A percentile compares a stretch with the other conserved stretches of the same genome.
Conservation (phyloP, 2,113 vertebrate genomes). For the Brachirus orientalis region DNA sequence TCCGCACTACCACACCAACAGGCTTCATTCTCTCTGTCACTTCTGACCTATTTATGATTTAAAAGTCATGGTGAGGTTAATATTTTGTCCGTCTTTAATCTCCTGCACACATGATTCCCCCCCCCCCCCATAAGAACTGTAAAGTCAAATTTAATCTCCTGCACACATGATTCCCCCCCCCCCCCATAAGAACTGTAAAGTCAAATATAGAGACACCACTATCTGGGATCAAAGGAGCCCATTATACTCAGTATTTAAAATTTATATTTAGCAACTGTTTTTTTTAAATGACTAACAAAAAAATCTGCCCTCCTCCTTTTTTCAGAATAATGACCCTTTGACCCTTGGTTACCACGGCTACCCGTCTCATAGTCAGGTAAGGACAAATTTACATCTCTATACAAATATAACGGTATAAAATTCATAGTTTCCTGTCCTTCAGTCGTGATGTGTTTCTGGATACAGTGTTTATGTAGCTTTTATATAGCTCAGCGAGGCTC, state of each 20-base stretch:
- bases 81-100: constrained; percentile 55
- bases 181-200: constrained; percentile 52
- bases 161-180: constrained; percentile 50
- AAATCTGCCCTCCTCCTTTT: constrained; percentile 63
- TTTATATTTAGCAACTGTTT: not conserved
- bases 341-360: constrained; percentile 82
- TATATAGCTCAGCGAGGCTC: constrained; percentile 35
- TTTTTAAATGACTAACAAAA: constrained; percentile 16
- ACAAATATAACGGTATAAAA: constrained; percentile 5
- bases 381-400: constrained; percentile 11
- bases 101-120: constrained; percentile 50
- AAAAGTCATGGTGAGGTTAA: constrained; percentile 52
- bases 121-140: no score
- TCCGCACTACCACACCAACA: constrained; percentile 40
- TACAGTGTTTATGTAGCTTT: constrained; percentile 22
- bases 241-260: constrained; percentile 13
- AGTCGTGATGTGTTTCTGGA: constrained; percentile 2
- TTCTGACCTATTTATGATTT: constrained; percentile 74
- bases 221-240: constrained; percentile 2
- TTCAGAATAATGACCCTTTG: constrained; percentile 82
- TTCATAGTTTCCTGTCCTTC: constrained; percentile 13
- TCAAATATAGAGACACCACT: constrained; percentile 18
- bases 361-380: constrained; percentile 81
- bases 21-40: constrained; percentile 56
- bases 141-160: constrained; percentile 56